Conservation (phyloP, 1,140 invertebrate species). For the Eurytemora carolleeae region DNA sequence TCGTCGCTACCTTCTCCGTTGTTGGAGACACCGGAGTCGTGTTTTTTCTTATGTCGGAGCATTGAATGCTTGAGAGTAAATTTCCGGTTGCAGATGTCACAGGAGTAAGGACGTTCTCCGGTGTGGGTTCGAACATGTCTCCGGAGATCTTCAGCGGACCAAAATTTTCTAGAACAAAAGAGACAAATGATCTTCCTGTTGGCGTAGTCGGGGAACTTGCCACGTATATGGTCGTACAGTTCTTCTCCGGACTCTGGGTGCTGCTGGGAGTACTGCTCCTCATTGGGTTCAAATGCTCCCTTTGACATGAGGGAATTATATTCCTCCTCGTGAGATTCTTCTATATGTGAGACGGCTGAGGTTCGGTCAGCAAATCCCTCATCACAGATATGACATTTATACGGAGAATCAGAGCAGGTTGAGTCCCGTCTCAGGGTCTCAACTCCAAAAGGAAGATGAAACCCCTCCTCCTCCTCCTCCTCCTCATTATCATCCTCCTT, state of each 20-base stretch:
- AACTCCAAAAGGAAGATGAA: conserved; percentile 62
- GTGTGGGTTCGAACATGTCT: conserved; percentile 77
- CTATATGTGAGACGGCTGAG: conserved; percentile 59
- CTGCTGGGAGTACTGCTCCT: conserved; percentile 16
- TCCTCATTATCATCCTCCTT: conserved; percentile 15
- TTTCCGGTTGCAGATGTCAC: conserved; percentile 40
- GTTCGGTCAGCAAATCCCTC: conserved; percentile 53
- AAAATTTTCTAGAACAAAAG: conserved; percentile 74
- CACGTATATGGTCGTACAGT: conserved; percentile 33
- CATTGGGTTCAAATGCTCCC: conserved; percentile 15
- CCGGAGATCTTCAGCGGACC: conserved; percentile 75
- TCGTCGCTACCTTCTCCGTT: conserved; percentile 10
- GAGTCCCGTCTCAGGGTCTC: conserved; percentile 21
- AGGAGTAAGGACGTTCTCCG: conserved; percentile 48
- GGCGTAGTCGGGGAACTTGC: conserved; percentile 61
- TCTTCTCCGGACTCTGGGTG: conserved; percentile 21
- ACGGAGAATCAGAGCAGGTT: conserved; percentile 32
- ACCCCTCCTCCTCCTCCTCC: conserved; percentile 42
- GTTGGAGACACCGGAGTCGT: conserved; percentile 22
- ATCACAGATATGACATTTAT: conserved; percentile 81
- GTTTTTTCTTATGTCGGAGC: conserved; percentile 71
- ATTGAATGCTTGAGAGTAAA: conserved; percentile 86
- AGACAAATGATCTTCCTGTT: conserved; percentile 63
- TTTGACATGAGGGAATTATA: conserved; percentile 24
- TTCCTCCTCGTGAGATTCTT: conserved; percentile 38